A percentile compares a stretch with the other conserved stretches of the same genome.
Evolutionary conservation across 2,113 vertebrate species (phyloP).

Genomic region (Phodopus roborovskii): DNA sequence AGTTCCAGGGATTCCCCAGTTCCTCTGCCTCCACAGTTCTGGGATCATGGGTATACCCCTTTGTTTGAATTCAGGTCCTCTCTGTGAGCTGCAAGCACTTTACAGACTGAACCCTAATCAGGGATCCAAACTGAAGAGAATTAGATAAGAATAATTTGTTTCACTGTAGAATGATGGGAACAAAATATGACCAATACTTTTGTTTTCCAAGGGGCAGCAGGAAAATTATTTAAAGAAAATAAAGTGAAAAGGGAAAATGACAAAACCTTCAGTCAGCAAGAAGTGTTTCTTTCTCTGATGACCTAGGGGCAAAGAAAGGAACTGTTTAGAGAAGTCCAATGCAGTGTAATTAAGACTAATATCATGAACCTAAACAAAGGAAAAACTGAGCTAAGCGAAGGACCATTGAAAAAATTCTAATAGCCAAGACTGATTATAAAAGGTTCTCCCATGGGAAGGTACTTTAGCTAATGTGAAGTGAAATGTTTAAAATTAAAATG

Average conservation of each 20-base stretch:
- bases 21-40: no score
- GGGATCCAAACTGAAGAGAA: neutral
- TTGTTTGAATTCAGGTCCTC: neutral
- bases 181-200: neutral
- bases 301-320: constrained; percentile 39
- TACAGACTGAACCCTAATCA: neutral
- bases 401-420: neutral
- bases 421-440: constrained; percentile 45
- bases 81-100: neutral
- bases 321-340: constrained; percentile 37
- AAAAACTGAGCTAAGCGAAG: constrained; percentile 54
- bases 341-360: constrained; percentile 55
- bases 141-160: neutral
- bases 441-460: neutral
- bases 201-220: neutral
- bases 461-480: constrained; percentile 25
- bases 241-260: neutral
- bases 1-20: neutral
- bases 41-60: no score
- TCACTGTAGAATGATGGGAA: neutral
- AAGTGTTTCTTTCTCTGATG: neutral
- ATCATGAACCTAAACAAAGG: constrained; percentile 63
- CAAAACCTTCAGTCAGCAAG: neutral
- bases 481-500: constrained; percentile 52
- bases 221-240: constrained; percentile 21